A percentile compares a stretch with the other conserved stretches of the same genome.
Evolutionary conservation across 2,797 vertebrate species (phyloP).

Genomic region (Aplochiton taeniatus): DNA sequence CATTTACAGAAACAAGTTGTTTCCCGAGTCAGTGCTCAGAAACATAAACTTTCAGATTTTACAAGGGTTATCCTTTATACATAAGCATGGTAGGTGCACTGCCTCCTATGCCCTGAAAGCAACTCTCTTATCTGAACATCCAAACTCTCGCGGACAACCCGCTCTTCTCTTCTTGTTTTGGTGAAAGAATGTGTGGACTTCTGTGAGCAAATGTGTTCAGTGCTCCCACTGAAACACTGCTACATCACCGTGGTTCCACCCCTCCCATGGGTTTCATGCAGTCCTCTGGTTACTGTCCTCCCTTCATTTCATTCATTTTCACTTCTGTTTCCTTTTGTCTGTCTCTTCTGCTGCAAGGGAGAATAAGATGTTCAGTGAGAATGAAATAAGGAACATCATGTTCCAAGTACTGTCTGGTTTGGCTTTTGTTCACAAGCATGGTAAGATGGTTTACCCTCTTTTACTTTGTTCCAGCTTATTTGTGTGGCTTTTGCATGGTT

Average conservation of each 20-base stretch:
- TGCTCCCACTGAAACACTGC: neutral
- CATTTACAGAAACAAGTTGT: slow-evolving; percentile 94
- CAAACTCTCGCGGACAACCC: neutral
- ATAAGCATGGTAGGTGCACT: slow-evolving; percentile 93
- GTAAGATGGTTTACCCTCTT: slow-evolving; percentile 56
- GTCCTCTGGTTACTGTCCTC: slow-evolving; percentile 23
- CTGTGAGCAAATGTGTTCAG: slow-evolving; percentile 4
- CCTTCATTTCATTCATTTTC: slow-evolving; percentile 19
- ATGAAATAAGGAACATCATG: slow-evolving; percentile 83
- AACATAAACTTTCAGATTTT: slow-evolving; percentile 99
- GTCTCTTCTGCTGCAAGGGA: slow-evolving; percentile 61
- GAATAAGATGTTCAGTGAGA: slow-evolving; percentile 81
- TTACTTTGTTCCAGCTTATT: slow-evolving; percentile 6
- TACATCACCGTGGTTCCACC: slow-evolving; percentile 30
- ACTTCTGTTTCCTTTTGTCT: slow-evolving; percentile 26
- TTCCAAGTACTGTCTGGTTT: slow-evolving; percentile 78
- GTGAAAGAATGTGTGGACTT: slow-evolving; percentile 50
- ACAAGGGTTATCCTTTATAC: slow-evolving; percentile 97
- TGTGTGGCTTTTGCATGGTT: slow-evolving; percentile 24
- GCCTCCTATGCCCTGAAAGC: neutral
- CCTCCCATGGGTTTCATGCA: slow-evolving; percentile 31
- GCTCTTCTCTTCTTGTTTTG: slow-evolving; percentile 25
- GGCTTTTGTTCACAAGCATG: slow-evolving; percentile 81
- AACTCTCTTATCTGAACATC: neutral
- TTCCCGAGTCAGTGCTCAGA: slow-evolving; percentile 97